These are phyloP conservation scores for Magallana angulata DNA, from an alignment of 1,140 invertebrate genomes.

Conservation along the genomic window DNA sequence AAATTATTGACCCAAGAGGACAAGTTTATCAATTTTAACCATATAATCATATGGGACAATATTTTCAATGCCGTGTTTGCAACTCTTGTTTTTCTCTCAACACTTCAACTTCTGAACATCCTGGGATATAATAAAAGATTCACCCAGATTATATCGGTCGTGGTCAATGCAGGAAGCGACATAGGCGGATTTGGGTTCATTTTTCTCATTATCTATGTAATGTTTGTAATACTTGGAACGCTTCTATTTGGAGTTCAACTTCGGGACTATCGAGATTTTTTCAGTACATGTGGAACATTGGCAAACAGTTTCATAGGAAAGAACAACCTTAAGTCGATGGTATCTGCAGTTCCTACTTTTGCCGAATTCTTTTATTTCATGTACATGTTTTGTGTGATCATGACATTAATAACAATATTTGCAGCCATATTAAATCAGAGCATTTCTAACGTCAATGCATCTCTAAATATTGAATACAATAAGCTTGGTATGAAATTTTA, in stretches of 20 bases:
- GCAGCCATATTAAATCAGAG: slow-evolving; percentile 89
- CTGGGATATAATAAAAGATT: slow-evolving; percentile 64
- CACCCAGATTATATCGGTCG: slow-evolving; percentile 56
- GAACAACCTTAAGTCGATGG: slow-evolving; percentile 86
- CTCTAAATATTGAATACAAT: slow-evolving; percentile 50
- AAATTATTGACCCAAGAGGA: slow-evolving; percentile 42
- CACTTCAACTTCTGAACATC: slow-evolving; percentile 56
- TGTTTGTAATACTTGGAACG: slow-evolving; percentile 66
- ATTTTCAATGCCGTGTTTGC: slow-evolving; percentile 53
- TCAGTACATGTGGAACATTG: slow-evolving; percentile 61
- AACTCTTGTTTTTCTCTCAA: slow-evolving; percentile 58
- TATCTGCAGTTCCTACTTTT: slow-evolving; percentile 84
- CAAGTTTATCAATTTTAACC: slow-evolving; percentile 67
- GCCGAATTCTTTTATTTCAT: slow-evolving; percentile 88
- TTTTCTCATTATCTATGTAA: slow-evolving; percentile 71
- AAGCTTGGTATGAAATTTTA: slow-evolving; percentile 62
- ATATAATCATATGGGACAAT: slow-evolving; percentile 63
- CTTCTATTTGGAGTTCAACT: slow-evolving; percentile 64
- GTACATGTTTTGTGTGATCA: slow-evolving; percentile 89
- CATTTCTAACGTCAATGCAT: slow-evolving; percentile 57
- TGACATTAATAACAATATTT: slow-evolving; percentile 90
- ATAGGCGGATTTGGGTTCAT: slow-evolving; percentile 68
- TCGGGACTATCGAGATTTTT: slow-evolving; percentile 64
- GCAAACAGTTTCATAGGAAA: slow-evolving; percentile 85
- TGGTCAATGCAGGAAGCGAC: slow-evolving; percentile 56